phyloP scores from a whole-genome alignment of 2,797 vertebrate species.

The Gymnothorax reevesii region DNA sequence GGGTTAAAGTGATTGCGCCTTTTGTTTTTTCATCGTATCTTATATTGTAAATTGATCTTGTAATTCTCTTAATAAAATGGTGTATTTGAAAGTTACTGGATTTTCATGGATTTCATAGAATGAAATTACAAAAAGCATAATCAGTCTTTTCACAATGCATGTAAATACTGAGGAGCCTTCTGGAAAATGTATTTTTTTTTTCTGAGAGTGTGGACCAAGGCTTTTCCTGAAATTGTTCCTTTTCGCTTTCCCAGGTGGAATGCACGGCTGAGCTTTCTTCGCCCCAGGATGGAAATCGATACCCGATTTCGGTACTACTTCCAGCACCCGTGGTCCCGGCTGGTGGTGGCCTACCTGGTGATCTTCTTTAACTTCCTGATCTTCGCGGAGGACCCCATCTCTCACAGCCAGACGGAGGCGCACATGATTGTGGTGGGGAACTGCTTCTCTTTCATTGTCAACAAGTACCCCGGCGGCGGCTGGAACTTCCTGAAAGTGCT shows the following conservation, averaged over 20 bases:
- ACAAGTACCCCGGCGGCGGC: conserved; percentile 89
- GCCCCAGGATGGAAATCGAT: conserved; percentile 86
- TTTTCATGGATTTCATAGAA: too few relatives aligned
- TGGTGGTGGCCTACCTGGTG: conserved; percentile 95
- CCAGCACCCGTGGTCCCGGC: conserved; percentile 95
- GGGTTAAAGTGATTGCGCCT: too few relatives aligned
- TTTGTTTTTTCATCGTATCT: too few relatives aligned
- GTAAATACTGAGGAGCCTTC: too few relatives aligned
- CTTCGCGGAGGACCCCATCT: conserved; percentile 95
- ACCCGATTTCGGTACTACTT: conserved; percentile 95
- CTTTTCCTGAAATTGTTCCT: background rate
- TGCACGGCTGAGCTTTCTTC: background rate
- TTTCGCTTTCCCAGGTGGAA: conserved; percentile 15
- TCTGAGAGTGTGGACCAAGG: background rate
- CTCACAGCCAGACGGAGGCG: conserved; percentile 95
- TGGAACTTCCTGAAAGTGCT: conserved; percentile 92
- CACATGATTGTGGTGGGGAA: conserved; percentile 96
- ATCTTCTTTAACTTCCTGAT: conserved; percentile 98
- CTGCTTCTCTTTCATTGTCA: conserved; percentile 96
- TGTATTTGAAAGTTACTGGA: too few relatives aligned
- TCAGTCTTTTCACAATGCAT: too few relatives aligned
- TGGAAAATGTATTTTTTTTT: too few relatives aligned
- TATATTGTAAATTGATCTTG: too few relatives aligned
- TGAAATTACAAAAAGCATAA: too few relatives aligned
- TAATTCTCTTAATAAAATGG: too few relatives aligned